Conservation (phyloP, 2,797 vertebrate genomes). For the Rhinogobio ventralis region DNA sequence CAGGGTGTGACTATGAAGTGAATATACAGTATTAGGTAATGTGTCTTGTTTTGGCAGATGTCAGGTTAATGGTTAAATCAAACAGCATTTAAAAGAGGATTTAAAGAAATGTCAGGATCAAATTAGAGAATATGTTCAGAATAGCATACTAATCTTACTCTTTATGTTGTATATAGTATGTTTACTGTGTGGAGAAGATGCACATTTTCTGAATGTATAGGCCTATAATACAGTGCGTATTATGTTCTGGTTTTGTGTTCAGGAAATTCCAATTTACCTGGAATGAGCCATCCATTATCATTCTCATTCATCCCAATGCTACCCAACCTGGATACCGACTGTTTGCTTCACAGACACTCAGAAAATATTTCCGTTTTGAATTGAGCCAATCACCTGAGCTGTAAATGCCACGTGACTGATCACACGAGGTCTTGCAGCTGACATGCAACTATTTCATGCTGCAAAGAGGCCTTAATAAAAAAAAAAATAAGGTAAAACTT, state of each 20-base stretch:
- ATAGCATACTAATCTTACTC: not conserved
- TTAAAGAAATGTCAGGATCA: not conserved
- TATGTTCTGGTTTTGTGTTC: no score
- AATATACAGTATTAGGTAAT: conserved; percentile 2
- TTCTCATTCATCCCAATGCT: not conserved
- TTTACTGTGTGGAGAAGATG: no score
- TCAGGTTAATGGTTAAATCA: not conserved
- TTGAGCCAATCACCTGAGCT: not conserved
- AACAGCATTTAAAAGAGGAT: not conserved
- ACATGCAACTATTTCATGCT: not conserved
- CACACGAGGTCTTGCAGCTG: not conserved
- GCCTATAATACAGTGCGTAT: no score
- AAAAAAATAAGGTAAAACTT: not conserved
- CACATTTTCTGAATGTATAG: not conserved
- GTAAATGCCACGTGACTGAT: not conserved
- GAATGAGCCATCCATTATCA: not conserved
- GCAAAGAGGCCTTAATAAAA: not conserved
- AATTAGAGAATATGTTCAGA: not conserved
- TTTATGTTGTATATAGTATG: no score
- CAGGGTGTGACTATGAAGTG: not conserved
- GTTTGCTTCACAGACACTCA: not conserved
- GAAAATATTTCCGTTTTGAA: not conserved
- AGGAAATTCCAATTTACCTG: not conserved
- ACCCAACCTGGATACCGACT: not conserved
- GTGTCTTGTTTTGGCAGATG: not conserved